Evolutionary conservation across 2,113 vertebrate genomes (phyloP), one percentile per base, ranked within the genome.

Genomic region (Nesospiza acunhae): DNA sequence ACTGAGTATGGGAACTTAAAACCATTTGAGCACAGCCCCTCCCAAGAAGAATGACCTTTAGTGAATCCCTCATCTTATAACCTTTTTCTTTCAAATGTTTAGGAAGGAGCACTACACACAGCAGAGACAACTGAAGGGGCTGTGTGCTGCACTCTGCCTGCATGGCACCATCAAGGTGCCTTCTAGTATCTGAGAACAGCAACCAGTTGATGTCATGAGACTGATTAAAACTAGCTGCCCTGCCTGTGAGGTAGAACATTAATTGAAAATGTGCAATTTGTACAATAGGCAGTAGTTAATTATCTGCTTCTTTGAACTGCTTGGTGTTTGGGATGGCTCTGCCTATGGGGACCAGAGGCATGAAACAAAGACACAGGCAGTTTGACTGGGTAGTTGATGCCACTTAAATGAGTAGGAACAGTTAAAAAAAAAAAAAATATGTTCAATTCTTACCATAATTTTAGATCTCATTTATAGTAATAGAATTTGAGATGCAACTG

Each of bases 211-310:
- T 94, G 86, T 90, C 93, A 89, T 93, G 93, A 97, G 90, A 84
- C 92, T 93, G 95, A 95, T 96, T 96, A 93, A 97, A 97, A 96
- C 90, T 93, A 96, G 90, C 94, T 90, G 77, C 86, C 85, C 90
- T 94, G 94, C 93, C 93, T 95, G 60, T 94, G 88, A 96, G 94
- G 94, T 96, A 96, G 92, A 96, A 93, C 93, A 92, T 96, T 97
- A 96, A 97, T 96, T 96, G 93, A 93, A 97, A 96, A 93, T 87
- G 73, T 96, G 93, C 89, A 89, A 95, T 96, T 96, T 97, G 92
- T 97, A 94, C 94, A 94, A 92, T 90, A 95, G 93, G 86, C 90
- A 92, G 92, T 96, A 92, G 93, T 97, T 96, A 96, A 95, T 96
- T 96, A 94, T 93, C 94, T 94, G 83, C 92, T 95, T 90, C 94